Base-by-base conservation (phyloP, 2,113 vertebrate genomes). In the Laticauda colubrina region DNA sequence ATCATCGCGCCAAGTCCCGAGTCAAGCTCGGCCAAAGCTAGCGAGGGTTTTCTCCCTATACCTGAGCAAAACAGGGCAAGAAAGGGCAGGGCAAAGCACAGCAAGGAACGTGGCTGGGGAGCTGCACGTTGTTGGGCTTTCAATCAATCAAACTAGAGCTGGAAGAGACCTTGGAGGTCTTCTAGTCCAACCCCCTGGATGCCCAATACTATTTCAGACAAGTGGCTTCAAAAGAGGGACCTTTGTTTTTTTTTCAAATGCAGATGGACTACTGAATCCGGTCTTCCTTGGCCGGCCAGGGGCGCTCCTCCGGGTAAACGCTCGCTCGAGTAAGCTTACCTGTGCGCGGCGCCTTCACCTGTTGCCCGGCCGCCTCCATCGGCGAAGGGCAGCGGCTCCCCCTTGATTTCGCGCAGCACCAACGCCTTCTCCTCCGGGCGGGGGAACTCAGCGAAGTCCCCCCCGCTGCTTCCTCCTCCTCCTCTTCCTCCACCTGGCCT, bases 341-440 rank as follows among this genome's bases (percentile, higher is more conserved):
- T 98, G 97, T 94, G 97, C 93, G 93, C 97, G 94, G 96, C 95
- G 90, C 96, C 96, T 95, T 98, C 98, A 97, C 97, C 97, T 97
- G 97, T 97, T 97, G 97, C 97, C 94, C 95, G 96, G 93, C 92
- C 87, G 90, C 95, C 57, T 61, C 95, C 91, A 81, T 96, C 95
- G 43, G 39, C 86, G 6, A 96, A 94, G 93, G n/a, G 91, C 92
- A 91, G 95, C 29, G 97, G 94, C 90, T 96, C 96, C 57, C 96
- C 96, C 94, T 96, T 94, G 93, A 94, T 94, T 94, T 98, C 97
- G 43, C 95, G 95, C 26, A 96, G 93, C 64, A 93, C 94, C 93
- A 97, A 92, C 24, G 96, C 94, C 90, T 97, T 96, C 26, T 96
- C 96, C 6, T 94, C 95, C 39, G 96, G 95, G 89, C 96, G 96